Percentiles rank a stretch among this genome's conserved stretches.
Evolutionary conservation across 1,140 invertebrate species (phyloP).

Genomic region (Drosophila pseudoananassae): DNA sequence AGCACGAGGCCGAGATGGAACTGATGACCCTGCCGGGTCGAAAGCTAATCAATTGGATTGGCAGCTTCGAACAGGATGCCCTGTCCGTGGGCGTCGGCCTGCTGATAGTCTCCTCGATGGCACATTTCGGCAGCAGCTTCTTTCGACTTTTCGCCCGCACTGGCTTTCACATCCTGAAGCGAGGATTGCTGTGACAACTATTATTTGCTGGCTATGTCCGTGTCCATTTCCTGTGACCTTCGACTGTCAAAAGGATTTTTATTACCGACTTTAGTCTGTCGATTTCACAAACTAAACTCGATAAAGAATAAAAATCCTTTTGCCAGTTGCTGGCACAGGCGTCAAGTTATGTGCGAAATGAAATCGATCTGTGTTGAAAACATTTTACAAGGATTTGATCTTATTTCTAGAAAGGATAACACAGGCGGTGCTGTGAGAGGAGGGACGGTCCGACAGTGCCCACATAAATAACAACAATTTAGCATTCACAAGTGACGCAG

Average conservation of each 20-base stretch:
- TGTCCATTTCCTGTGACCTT: conserved; percentile 10
- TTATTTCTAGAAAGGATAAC: background rate
- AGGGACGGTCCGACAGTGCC: conserved; percentile 24
- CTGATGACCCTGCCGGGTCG: background rate
- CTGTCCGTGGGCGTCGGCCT: conserved; percentile 47
- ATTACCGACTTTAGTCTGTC: background rate
- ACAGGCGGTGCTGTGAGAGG: background rate
- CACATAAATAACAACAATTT: conserved; percentile 81
- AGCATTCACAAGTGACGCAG: conserved; percentile 80
- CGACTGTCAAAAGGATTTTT: conserved; percentile 1
- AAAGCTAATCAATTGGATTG: conserved; percentile 16
- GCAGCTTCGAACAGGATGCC: background rate
- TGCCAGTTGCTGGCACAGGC: conserved; percentile 5
- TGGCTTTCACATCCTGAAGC: conserved; percentile 26
- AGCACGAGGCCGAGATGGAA: conserved; percentile 1
- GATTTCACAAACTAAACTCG: background rate
- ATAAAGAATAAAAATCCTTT: conserved; percentile 2
- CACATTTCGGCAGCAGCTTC: conserved; percentile 20
- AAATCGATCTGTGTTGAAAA: conserved; percentile 30
- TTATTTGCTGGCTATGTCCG: background rate
- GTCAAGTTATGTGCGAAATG: conserved; percentile 13
- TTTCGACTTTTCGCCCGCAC: conserved; percentile 28
- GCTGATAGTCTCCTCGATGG: conserved; percentile 34
- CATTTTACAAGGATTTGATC: conserved; percentile 1
- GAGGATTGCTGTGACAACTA: conserved; percentile 35